Percentiles rank a stretch among this genome's conserved stretches.
phyloP scores from a whole-genome alignment of 2,797 vertebrate species.

The Varecia variegata region DNA sequence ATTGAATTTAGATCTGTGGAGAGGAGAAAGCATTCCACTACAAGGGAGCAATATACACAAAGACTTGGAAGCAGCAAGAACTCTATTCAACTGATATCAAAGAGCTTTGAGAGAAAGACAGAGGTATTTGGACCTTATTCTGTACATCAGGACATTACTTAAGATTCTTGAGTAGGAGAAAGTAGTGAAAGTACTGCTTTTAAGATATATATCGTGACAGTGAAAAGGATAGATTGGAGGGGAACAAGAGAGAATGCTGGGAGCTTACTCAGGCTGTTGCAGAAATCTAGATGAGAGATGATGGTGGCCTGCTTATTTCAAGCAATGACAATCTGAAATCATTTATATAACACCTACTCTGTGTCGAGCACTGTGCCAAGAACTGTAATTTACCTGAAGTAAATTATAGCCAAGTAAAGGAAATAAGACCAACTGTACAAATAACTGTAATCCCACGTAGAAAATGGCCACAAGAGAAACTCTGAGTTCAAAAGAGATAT shows the following conservation, averaged over 20 bases:
- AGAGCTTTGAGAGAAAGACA: slow-evolving; percentile 29
- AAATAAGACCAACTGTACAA: neutral
- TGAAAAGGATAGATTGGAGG: neutral
- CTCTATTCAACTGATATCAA: neutral
- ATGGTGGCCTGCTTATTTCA: slow-evolving; percentile 9
- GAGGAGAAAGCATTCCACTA: neutral
- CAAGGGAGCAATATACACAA: neutral
- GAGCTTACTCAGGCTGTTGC: neutral
- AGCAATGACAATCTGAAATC: slow-evolving; percentile 4
- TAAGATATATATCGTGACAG: neutral
- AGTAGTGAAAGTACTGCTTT: neutral
- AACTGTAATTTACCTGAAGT: slow-evolving; percentile 14
- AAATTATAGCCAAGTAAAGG: slow-evolving; percentile 32
- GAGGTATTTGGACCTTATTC: slow-evolving; percentile 16
- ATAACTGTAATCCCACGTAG: slow-evolving; percentile 17
- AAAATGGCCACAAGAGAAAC: slow-evolving; percentile 28
- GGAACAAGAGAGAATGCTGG: neutral
- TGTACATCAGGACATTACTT: neutral
- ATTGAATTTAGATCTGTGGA: neutral
- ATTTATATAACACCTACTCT: neutral
- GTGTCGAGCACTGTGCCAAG: neutral
- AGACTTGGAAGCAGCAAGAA: neutral
- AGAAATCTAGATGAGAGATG: neutral
- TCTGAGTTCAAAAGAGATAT: slow-evolving; percentile 18
- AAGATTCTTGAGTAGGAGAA: slow-evolving; percentile 4